Evolutionary conservation across 2,797 vertebrate species (phyloP), one percentile per base, ranked within the genome.

Genomic region (Pseudocheirus occidentalis): DNA sequence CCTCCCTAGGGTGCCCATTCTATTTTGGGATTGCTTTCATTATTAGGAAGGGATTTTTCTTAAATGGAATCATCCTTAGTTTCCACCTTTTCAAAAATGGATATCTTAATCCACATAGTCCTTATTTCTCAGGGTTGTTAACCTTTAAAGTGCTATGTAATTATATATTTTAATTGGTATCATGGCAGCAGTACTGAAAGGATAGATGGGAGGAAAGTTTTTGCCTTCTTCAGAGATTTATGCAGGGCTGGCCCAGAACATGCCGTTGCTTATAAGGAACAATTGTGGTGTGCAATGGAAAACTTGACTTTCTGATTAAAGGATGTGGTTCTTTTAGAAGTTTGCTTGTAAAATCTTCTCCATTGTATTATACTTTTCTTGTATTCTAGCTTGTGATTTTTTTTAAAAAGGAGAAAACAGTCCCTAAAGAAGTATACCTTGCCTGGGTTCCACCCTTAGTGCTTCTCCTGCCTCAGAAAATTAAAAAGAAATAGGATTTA

Each of bases 271-370:
- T 87, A 50, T 87, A 87, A 87, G 66, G 40, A 87, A 87, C 1
- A 21, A 50, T 87, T 87, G 73, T 87, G 40, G 40, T 87, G 73
- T 87, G 73, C 40, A 87, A 87, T 87, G 73, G 73, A 87, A 87
- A 87, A 87, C 73, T 87, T 87, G 73, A 87, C 73, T 87, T 87
- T 87, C 40, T 87, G 73, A 87, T 87, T 87, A 87, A 87, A 87
- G 73, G 73, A 87, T 87, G 40, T 87, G 73, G 73, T 87, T 87
- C 73, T 87, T 40, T 87, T 87, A 46, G 40, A 87, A 87, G 40
- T 87, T 87, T 87, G 40, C 73, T 87, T 87, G 40, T 87, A 87
- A 87, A 87, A 87, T 87, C 40, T 87, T 87, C 73, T 87, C 40
- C 40, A 46, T 87, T 87, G 73, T 87, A 46, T 87, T 87, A 27